These are phyloP conservation scores for Platerodrilus igneus DNA, from an alignment of 2,888 invertebrate genomes.

Conservation along the genomic window DNA sequence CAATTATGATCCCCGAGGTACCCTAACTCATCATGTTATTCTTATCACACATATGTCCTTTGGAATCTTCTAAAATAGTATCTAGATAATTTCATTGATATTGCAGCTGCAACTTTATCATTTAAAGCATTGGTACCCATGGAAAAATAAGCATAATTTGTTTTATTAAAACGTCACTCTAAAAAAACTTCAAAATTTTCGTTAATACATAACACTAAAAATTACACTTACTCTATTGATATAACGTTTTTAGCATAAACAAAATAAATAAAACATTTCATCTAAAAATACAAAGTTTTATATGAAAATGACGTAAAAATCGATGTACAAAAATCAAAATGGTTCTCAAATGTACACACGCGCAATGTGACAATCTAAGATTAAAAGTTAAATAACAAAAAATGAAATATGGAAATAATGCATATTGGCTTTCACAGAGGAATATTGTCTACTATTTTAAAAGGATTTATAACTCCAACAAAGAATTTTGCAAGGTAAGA, in stretches of 20 bases:
- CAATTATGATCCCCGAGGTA: too few species aligned
- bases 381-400: too few species aligned
- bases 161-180: conserved; percentile 2
- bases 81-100: too few species aligned
- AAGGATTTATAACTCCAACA: conserved; percentile 26
- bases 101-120: background rate
- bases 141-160: conserved; percentile 1
- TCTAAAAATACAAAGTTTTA: conserved; percentile 1
- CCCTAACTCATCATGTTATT: too few species aligned
- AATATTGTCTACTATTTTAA: too few species aligned
- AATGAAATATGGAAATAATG: conserved; percentile 41
- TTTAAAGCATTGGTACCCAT: background rate
- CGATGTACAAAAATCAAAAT: conserved; percentile 19
- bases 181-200: conserved; percentile 8
- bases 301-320: too few species aligned
- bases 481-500: conserved; percentile 36
- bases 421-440: conserved; percentile 30
- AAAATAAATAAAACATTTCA: too few species aligned
- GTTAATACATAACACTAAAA: too few species aligned
- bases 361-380: conserved; percentile 22
- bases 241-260: too few species aligned
- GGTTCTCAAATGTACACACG: conserved; percentile 15
- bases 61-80: too few species aligned
- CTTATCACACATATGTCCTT: too few species aligned
- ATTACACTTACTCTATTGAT: too few species aligned